phyloP scores from a whole-genome alignment of 2,113 vertebrate species.

The Nanorana parkeri region DNA sequence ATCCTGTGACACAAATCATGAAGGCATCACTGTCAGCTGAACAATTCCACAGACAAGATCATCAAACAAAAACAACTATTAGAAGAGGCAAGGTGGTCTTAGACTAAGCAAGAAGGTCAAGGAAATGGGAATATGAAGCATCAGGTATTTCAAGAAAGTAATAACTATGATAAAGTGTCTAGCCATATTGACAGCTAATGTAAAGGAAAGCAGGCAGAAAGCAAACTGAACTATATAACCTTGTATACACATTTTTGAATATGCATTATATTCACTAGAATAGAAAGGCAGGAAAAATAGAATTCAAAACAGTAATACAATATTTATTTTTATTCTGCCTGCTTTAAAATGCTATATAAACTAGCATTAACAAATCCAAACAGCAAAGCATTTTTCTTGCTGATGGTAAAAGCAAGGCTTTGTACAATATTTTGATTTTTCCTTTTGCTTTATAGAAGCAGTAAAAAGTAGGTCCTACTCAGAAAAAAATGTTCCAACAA shows the following conservation, averaged over 20 bases:
- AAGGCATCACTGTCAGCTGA: conserved; percentile 53
- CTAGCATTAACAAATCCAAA: too few relatives aligned
- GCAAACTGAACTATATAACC: conserved; percentile 42
- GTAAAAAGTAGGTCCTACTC: too few relatives aligned
- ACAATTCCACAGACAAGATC: conserved; percentile 53
- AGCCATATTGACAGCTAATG: conserved; percentile 45
- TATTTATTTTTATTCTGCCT: too few relatives aligned
- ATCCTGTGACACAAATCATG: conserved; percentile 53
- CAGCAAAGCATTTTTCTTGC: too few relatives aligned
- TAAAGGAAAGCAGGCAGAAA: conserved; percentile 38
- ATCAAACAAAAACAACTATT: conserved; percentile 59
- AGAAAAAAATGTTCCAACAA: too few relatives aligned
- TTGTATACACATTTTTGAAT: conserved; percentile 25
- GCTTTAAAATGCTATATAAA: too few relatives aligned
- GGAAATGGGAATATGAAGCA: conserved; percentile 55
- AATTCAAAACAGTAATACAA: too few relatives aligned
- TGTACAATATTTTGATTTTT: too few relatives aligned
- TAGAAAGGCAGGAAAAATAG: conserved; percentile 5
- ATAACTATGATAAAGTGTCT: conserved; percentile 56
- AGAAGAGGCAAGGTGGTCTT: conserved; percentile 51
- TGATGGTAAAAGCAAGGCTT: too few relatives aligned
- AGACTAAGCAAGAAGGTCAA: conserved; percentile 49
- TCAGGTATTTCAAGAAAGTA: conserved; percentile 55
- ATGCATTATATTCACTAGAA: conserved; percentile 37
- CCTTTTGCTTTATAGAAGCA: too few relatives aligned